A percentile compares a stretch with the other conserved stretches of the same genome.
These are phyloP conservation scores for Halesus radiatus DNA, from an alignment of 1,140 invertebrate genomes.

Conservation along the genomic window DNA sequence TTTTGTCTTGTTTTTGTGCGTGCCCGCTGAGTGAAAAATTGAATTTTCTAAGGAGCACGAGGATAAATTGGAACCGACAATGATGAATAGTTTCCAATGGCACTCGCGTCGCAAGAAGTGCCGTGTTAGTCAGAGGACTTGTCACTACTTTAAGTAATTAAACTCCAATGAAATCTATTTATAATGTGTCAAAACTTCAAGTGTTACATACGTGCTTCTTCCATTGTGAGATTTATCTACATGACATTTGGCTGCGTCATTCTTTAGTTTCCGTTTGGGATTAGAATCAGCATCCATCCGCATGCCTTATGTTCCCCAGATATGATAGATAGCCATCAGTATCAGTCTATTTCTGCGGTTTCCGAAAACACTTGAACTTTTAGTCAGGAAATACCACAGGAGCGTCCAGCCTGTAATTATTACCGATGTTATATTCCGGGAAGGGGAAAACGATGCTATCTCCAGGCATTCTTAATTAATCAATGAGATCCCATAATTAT, in stretches of 20 bases:
- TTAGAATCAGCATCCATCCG: too few species aligned
- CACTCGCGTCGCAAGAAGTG: background rate
- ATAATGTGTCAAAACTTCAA: too few species aligned
- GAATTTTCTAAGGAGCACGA: conserved; percentile 12
- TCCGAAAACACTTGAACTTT: too few species aligned
- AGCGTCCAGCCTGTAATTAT: too few species aligned
- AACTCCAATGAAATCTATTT: background rate
- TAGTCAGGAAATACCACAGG: too few species aligned
- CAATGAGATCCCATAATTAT: conserved; percentile 37
- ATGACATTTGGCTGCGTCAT: too few species aligned
- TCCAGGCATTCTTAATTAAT: conserved; percentile 48
- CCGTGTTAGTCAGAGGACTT: background rate
- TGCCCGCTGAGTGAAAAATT: conserved; percentile 30
- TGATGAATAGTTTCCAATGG: background rate
- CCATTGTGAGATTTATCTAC: too few species aligned
- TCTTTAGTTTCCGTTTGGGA: too few species aligned
- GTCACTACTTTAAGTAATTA: background rate
- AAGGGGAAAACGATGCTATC: conserved; percentile 43
- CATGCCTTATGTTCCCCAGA: too few species aligned
- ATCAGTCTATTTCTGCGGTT: too few species aligned
- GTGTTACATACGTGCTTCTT: too few species aligned
- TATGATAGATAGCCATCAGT: too few species aligned
- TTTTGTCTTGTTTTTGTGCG: conserved; percentile 34
- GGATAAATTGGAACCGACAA: conserved; percentile 31
- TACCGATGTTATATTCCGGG: background rate